Evolutionary conservation across 2,113 vertebrate species (phyloP), one percentile per base, ranked within the genome.

Genomic region (Ptilorrhoa leucosticta): DNA sequence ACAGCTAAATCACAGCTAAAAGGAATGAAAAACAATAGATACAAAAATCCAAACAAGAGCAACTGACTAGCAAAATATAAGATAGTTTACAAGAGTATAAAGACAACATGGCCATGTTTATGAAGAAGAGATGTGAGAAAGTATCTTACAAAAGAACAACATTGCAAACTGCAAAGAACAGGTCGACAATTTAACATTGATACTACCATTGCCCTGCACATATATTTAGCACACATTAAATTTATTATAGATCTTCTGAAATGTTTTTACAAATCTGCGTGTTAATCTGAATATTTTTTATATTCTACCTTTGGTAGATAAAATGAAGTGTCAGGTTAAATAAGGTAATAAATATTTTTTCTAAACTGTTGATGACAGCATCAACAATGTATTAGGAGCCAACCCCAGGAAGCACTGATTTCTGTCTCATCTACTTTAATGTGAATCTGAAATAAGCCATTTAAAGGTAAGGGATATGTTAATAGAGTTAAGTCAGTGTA

Each of bases 401-500:
- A 71, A 0, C 3, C n/a, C 37, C 28, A 75, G 69, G 31, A 95
- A 83, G n/a, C 39, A 69, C 35, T 47, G 44, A 64, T 73, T 89
- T 87, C 81, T 95, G 24, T 71, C 27, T 90, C 77, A 58, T 73
- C 42, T 91, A 35, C 78, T 89, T 78, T 70, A 57, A 87, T 51
- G 9, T 57, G 42, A 93, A 80, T 87, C 35, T 11, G 8, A 85
- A 93, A 89, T 45, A 76, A 93, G 27, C 15, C 42, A 85, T 87
- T 79, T 61, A 90, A 93, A 90, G 65, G 82, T 83, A 95, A 79
- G 28, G 33, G 14, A 27, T 72, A 69, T 69, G 30, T 88, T 95
- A 95, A 91, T 76, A 85, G 68, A 83, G 58, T 82, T 84, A 94
- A 87, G 75, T 71, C 40, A 56, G 73, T 72, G 89, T 91, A 82